These are phyloP conservation scores for Zaprionus inermis DNA, from an alignment of 1,140 invertebrate species.

Conservation along the genomic window DNA sequence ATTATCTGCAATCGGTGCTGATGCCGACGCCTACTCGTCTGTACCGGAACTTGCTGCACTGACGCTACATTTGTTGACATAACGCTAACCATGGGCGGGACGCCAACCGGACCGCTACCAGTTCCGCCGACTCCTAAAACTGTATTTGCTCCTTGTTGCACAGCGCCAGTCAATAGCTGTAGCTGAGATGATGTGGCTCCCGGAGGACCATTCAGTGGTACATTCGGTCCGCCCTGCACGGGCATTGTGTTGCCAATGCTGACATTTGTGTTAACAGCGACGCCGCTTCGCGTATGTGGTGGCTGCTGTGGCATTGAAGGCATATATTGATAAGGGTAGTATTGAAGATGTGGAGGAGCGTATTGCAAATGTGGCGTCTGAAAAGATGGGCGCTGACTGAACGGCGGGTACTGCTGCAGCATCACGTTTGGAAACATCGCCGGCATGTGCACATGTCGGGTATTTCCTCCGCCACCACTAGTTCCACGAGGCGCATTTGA, in stretches of 20 bases:
- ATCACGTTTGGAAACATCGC: conserved; percentile 69
- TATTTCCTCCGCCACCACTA: conserved; percentile 27
- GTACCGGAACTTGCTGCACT: conserved; percentile 47
- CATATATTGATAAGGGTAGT: conserved; percentile 71
- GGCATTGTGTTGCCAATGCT: conserved; percentile 66
- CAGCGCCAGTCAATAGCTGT: conserved; percentile 61
- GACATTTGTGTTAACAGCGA: conserved; percentile 62
- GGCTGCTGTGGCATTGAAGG: conserved; percentile 59
- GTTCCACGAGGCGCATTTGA: conserved; percentile 57
- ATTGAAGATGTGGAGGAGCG: conserved; percentile 52
- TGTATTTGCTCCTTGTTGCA: conserved; percentile 59
- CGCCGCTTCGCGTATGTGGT: conserved; percentile 60
- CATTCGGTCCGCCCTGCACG: conserved; percentile 68
- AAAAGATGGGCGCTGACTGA: conserved; percentile 66
- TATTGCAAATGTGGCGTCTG: conserved; percentile 66
- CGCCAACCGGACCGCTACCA: conserved; percentile 61
- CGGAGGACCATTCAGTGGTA: conserved; percentile 61
- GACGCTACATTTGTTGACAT: conserved; percentile 54
- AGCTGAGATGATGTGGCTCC: conserved; percentile 58
- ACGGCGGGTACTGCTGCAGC: conserved; percentile 64
- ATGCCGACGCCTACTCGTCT: conserved; percentile 59
- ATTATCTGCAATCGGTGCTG: conserved; percentile 75
- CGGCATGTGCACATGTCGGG: conserved; percentile 67
- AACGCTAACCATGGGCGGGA: conserved; percentile 65
- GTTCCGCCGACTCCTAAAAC: conserved; percentile 60